phyloP scores from a whole-genome alignment of 2,113 vertebrate genomes.

The Nerophis lumbriciformis region DNA sequence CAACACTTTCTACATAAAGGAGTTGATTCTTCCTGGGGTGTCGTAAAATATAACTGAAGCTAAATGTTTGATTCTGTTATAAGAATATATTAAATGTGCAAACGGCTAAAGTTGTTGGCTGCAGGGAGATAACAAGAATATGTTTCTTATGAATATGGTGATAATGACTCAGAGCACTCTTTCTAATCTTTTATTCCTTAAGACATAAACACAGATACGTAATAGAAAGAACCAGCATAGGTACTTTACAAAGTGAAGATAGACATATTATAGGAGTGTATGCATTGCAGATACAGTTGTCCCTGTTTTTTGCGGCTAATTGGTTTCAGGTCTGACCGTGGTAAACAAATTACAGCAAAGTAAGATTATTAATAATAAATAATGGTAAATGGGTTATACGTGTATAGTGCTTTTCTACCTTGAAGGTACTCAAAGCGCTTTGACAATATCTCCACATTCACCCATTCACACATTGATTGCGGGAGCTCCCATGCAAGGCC shows the following conservation, averaged over 20 bases:
- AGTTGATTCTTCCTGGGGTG: neutral
- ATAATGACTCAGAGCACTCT: neutral
- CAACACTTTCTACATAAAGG: neutral
- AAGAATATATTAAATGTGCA: neutral
- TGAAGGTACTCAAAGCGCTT: no score
- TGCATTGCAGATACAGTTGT: neutral
- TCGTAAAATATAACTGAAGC: neutral
- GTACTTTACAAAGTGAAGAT: neutral
- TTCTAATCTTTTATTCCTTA: neutral
- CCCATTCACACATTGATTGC: no score
- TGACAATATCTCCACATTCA: no score
- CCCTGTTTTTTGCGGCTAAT: no score
- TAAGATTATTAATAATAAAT: no score
- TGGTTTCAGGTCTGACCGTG: no score
- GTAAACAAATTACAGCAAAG: no score
- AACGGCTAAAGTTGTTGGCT: neutral
- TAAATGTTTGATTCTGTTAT: neutral
- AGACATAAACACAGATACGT: neutral
- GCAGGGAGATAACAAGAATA: neutral
- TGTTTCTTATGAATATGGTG: neutral
- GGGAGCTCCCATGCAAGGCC: no score
- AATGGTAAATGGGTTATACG: no score
- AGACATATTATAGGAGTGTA: neutral
- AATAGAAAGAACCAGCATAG: neutral
- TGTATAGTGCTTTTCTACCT: no score